Base-by-base conservation (phyloP, 37 sponge, comb jelly and placozoan genomes). In the Agelas oroides region DNA sequence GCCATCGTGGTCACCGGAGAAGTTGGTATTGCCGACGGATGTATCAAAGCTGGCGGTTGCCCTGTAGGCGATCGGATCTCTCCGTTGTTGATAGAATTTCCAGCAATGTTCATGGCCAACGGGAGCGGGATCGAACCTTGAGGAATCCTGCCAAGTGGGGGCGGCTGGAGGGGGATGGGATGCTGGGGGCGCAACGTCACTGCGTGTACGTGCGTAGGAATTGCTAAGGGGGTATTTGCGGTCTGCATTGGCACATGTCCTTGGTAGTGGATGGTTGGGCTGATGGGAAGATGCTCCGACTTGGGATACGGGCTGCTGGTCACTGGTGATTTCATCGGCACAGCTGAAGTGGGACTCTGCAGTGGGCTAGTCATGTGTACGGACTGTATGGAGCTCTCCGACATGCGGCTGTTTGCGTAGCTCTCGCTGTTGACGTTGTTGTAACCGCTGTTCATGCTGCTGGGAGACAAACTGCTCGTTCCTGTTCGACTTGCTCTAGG, bases 331-430 rank as follows among this genome's bases (percentile, higher is more conserved):
- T 76, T 75, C 59, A 56, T 63, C 19, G 83, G 73, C 38, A 75
- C 46, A 35, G 66, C 67, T n/a, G 62, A 65, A 36, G 82, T 83
- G 0, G 88, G 88, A 55, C 92, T 92, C 39, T 87, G 92, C 61
- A 92, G 73, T 3, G 92, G 92, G 53, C 77, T 83, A 18, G 79
- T 20, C 33, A 78, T 71, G 12, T 69, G 36, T 54, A 16, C 25
- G 11, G 70, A 66, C 28, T 46, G 56, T 12, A 55, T 25, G 8
- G 75, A 8, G 46, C 46, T 46, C 46, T 46, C 46, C 8, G 46
- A 46, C 46, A 46, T 46, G 46, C 8, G 46, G 46, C 8, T 46
- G 3, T 8, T 46, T 8, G 46, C 3, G 46, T 46, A 46, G 46
- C 46, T 46, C 46, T 46, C 46, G 8, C 46, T 46, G 8, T 8